Percentiles rank a stretch among this genome's conserved stretches.
Evolutionary conservation across 2,797 vertebrate genomes (phyloP).

Genomic region (Phyllotis vaccarum): DNA sequence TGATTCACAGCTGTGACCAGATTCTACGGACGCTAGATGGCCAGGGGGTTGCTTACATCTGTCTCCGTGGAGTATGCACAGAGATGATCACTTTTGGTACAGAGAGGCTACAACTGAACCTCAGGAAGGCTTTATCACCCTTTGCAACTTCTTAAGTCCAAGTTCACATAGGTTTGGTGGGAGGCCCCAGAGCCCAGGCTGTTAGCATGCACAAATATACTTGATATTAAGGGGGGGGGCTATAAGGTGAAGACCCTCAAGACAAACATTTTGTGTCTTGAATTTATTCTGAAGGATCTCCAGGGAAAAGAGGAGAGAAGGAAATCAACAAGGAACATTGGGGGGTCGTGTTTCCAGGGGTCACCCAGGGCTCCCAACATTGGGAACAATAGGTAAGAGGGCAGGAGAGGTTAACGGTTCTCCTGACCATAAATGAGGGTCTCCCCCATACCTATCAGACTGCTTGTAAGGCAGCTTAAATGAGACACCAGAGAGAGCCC

Average conservation of each 20-base stretch:
- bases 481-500: not conserved
- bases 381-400: accelerated
- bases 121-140: not conserved
- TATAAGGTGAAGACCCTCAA: not conserved
- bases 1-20: not conserved
- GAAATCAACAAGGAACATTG: not conserved
- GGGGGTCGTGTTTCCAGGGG: not conserved
- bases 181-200: not conserved
- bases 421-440: accelerated
- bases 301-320: not conserved
- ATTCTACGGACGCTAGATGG: not conserved
- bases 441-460: not conserved
- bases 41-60: not conserved
- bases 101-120: not conserved
- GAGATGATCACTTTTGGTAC: not conserved
- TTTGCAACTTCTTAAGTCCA: not conserved
- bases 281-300: not conserved
- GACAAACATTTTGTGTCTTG: not conserved
- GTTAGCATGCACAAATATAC: not conserved
- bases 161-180: not conserved
- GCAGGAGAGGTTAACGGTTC: accelerated
- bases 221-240: not conserved
- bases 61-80: not conserved
- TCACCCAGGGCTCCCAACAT: not conserved
- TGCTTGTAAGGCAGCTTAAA: not conserved